Conservation (phyloP, 1,140 invertebrate genomes). For the Papilio helenus region DNA sequence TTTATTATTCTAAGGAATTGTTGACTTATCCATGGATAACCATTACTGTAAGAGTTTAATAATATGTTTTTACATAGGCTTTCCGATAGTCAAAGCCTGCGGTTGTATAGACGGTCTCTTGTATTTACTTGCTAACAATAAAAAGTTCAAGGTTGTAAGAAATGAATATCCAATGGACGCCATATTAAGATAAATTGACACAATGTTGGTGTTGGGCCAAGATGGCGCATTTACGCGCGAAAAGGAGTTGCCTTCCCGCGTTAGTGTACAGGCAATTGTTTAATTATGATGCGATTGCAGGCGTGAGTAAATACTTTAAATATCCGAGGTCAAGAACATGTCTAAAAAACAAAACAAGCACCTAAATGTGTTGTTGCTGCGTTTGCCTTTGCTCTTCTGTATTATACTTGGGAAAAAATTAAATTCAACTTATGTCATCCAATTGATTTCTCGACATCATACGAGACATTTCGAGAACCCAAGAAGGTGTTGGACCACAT, state of each 20-base stretch:
- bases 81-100: neutral
- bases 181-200: conserved; percentile 24
- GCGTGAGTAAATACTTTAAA: conserved; percentile 23
- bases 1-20: neutral
- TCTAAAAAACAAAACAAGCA: too few species aligned
- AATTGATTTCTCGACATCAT: too few species aligned
- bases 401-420: too few species aligned
- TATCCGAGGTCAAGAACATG: neutral
- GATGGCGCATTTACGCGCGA: conserved; percentile 7
- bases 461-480: too few species aligned
- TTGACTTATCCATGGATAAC: too few species aligned
- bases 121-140: neutral
- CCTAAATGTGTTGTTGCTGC: too few species aligned
- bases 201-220: conserved; percentile 31
- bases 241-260: neutral
- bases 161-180: neutral
- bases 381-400: too few species aligned
- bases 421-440: too few species aligned
- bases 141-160: conserved; percentile 16
- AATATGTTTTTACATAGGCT: too few species aligned
- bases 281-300: conserved; percentile 2
- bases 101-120: neutral
- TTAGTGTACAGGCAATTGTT: neutral
- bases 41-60: too few species aligned
- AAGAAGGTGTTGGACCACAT: too few species aligned